Evolutionary conservation across 1,140 invertebrate species (phyloP).

Genomic region (Drosophila kepulauana): DNA sequence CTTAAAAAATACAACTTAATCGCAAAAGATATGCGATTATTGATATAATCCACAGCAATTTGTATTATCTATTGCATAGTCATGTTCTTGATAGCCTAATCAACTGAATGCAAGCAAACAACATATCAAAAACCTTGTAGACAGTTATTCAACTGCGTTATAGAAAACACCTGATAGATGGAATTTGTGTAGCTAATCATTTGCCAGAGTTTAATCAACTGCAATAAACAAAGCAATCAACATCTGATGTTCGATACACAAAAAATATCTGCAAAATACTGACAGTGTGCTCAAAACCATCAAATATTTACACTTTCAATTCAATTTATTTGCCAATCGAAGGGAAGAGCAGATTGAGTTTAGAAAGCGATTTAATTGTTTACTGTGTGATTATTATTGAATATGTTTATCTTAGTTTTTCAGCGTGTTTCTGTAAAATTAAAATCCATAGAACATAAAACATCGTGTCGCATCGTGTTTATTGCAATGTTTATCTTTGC

Average conservation of each 20-base stretch:
- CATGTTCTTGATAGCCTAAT: no score
- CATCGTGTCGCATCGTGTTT: constrained; percentile 1
- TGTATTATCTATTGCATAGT: no score
- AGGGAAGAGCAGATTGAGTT: neutral
- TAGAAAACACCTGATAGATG: neutral
- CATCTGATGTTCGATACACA: constrained; percentile 12
- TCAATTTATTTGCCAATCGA: constrained; percentile 6
- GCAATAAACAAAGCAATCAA: constrained; percentile 16
- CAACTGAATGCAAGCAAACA: no score
- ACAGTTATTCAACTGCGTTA: no score
- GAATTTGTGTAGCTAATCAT: neutral
- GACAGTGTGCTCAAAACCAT: constrained; percentile 24
- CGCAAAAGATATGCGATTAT: no score
- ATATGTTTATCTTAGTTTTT: constrained; percentile 69
- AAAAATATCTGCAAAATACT: constrained; percentile 25
- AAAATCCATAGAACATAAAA: constrained; percentile 14
- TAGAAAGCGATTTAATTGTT: constrained; percentile 50
- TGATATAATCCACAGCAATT: no score
- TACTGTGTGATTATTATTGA: constrained; percentile 63
- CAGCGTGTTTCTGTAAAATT: constrained; percentile 51
- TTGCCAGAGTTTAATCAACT: constrained; percentile 34
- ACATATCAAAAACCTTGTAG: no score
- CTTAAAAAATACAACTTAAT: neutral
- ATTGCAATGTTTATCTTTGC: constrained; percentile 55
- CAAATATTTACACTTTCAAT: constrained; percentile 42